phyloP scores from a whole-genome alignment of 2,797 vertebrate genomes.

The Anabacerthia variegaticeps region DNA sequence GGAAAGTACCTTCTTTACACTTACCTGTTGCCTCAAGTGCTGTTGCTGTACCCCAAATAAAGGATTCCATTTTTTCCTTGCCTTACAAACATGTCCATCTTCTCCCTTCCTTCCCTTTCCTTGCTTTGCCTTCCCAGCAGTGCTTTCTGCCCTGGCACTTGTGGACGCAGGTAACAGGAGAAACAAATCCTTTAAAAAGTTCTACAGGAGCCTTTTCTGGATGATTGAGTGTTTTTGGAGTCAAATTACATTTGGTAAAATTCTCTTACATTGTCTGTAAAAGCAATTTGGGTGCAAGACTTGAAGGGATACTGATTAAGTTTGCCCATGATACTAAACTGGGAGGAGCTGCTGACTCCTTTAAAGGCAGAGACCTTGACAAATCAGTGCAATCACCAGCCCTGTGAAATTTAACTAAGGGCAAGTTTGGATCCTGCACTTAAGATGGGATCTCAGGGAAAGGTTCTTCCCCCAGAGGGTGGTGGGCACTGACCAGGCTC shows the following conservation, averaged over 20 bases:
- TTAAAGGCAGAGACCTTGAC: background rate
- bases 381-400: background rate
- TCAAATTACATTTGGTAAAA: background rate
- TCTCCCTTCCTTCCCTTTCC: background rate
- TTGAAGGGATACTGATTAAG: background rate
- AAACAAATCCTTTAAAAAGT: background rate
- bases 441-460: too few relatives aligned
- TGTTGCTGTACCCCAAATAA: background rate
- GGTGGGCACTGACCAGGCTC: too few relatives aligned
- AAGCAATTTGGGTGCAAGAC: background rate
- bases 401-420: background rate
- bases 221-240: background rate
- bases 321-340: background rate
- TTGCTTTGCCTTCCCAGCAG: background rate
- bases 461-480: too few relatives aligned
- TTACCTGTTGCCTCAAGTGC: background rate
- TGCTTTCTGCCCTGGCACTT: background rate
- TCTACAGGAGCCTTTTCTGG: background rate
- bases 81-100: fast-evolving
- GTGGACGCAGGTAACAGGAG: background rate
- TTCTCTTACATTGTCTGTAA: background rate
- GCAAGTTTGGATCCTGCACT: background rate
- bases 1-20: background rate
- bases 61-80: background rate
- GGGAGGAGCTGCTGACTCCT: background rate